A percentile compares a stretch with the other conserved stretches of the same genome.
These are phyloP conservation scores for Galaxias olidus DNA, from an alignment of 2,797 vertebrate species.

Conservation along the genomic window DNA sequence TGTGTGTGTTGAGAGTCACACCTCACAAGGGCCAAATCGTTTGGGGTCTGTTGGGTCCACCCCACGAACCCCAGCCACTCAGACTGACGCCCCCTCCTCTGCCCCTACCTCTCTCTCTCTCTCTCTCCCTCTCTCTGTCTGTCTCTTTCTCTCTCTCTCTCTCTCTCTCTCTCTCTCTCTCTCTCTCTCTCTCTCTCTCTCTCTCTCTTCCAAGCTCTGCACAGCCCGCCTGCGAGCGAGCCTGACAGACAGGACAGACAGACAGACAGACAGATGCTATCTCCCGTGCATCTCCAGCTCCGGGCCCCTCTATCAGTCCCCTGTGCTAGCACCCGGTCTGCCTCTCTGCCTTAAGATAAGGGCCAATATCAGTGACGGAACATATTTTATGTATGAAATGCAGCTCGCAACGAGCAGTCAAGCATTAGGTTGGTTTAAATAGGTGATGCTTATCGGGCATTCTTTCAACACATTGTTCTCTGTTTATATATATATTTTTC, in stretches of 20 bases:
- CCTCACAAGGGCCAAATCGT: conserved; percentile 62
- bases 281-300: conserved; percentile 82
- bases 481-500: conserved; percentile 65
- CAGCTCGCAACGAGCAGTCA: conserved; percentile 92
- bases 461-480: conserved; percentile 85
- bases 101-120: conserved; percentile 25
- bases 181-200: conserved; percentile 55
- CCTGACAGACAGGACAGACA: no score
- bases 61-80: conserved; percentile 32
- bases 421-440: conserved; percentile 98
- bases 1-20: conserved; percentile 57
- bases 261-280: conserved; percentile 86
- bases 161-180: conserved; percentile 33
- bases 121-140: no score
- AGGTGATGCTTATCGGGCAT: conserved; percentile 89
- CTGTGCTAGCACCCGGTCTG: conserved; percentile 77
- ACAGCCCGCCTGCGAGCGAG: conserved; percentile 63
- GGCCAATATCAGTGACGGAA: conserved; percentile 92
- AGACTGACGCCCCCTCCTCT: conserved; percentile 16
- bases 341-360: conserved; percentile 95
- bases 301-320: conserved; percentile 82
- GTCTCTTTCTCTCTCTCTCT: not conserved
- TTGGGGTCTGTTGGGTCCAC: conserved; percentile 54
- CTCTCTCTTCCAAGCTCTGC: conserved; percentile 46
- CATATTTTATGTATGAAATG: conserved; percentile 99